Evolutionary conservation across 2,888 invertebrate species (phyloP).

Genomic region (Cancer borealis): DNA sequence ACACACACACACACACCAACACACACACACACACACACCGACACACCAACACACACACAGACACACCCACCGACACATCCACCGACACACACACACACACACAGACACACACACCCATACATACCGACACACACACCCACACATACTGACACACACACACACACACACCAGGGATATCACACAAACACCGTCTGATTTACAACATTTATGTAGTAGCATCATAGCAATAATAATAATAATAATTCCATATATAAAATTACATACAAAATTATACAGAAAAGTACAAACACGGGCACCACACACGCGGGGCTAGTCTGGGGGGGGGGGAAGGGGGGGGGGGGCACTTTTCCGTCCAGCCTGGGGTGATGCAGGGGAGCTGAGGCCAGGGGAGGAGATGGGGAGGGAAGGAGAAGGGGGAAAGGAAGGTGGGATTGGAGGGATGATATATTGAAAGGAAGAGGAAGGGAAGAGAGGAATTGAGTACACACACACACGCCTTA

Average conservation of each 20-base stretch:
- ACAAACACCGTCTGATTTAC: background rate
- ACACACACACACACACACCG: too few species aligned
- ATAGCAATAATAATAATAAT: slow-evolving; percentile 49
- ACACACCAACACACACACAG: too few species aligned
- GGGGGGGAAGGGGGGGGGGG: background rate
- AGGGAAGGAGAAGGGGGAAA: background rate
- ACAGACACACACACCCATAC: background rate
- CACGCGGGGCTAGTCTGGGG: background rate
- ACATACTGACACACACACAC: background rate
- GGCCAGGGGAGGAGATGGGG: background rate
- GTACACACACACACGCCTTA: too few species aligned
- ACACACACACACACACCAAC: too few species aligned
- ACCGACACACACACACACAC: background rate
- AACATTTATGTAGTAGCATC: slow-evolving; percentile 37
- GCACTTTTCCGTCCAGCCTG: background rate
- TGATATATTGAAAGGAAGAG: background rate
- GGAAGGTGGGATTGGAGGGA: background rate
- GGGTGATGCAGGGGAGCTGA: background rate
- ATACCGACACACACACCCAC: background rate
- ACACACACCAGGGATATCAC: background rate
- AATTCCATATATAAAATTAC: slow-evolving; percentile 67
- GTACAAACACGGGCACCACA: slow-evolving; percentile 47
- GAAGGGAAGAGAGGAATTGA: background rate
- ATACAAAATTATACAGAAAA: slow-evolving; percentile 68
- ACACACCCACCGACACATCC: background rate